Evolutionary conservation across 2,113 vertebrate genomes (phyloP).

Genomic region (Leucosticte australis): DNA sequence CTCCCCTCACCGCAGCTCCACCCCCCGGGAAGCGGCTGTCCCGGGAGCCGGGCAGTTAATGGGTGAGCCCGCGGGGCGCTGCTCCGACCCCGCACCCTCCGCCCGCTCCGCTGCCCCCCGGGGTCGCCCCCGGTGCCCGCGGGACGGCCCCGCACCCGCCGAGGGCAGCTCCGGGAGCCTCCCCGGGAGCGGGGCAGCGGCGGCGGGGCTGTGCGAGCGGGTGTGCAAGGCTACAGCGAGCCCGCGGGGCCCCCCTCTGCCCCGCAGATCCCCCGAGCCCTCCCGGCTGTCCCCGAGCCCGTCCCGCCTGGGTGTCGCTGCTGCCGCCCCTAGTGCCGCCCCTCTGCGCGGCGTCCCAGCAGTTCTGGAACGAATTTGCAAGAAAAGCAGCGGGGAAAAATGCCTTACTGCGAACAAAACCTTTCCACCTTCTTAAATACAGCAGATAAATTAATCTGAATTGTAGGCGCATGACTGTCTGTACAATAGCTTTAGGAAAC

Average conservation of each 20-base stretch:
- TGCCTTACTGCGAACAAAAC: not conserved
- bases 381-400: accelerated
- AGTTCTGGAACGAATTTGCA: not conserved
- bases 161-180: not conserved
- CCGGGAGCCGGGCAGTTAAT: not conserved
- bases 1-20: conserved; percentile 3
- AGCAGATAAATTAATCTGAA: not conserved
- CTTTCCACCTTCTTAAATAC: not conserved
- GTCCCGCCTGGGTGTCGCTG: not conserved
- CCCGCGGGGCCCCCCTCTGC: not conserved
- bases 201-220: not conserved
- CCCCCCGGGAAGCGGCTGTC: not conserved
- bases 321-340: not conserved
- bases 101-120: not conserved
- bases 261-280: not conserved
- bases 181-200: not conserved
- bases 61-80: not conserved
- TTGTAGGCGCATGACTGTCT: not conserved
- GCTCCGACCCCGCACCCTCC: not conserved
- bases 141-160: too few species aligned
- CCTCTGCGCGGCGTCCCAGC: not conserved
- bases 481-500: not conserved
- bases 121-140: too few species aligned
- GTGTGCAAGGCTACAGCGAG: accelerated
- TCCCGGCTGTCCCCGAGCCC: not conserved